Conservation (phyloP, 2,797 vertebrate species). For the Xiphorhynchus erythropygius region DNA sequence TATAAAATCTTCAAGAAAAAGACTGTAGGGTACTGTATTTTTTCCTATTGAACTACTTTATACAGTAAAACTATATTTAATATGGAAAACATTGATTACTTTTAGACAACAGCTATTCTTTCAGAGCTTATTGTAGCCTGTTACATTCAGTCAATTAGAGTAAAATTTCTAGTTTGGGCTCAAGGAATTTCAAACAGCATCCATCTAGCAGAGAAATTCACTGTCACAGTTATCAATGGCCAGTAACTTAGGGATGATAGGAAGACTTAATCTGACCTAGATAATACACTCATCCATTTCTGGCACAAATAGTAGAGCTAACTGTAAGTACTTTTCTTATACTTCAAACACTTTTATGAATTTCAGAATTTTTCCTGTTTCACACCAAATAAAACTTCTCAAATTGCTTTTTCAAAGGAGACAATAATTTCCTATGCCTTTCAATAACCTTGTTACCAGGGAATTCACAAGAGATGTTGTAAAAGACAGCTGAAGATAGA, state of each 20-base stretch:
- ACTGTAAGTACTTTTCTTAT: neutral
- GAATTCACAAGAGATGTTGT: neutral
- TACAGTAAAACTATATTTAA: neutral
- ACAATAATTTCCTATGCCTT: neutral
- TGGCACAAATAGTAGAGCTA: neutral
- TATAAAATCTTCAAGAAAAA: neutral
- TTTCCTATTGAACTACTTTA: neutral
- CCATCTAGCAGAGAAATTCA: neutral
- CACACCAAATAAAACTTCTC: neutral
- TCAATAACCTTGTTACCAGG: neutral
- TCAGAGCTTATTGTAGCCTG: neutral
- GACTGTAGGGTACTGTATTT: neutral
- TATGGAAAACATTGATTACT: neutral
- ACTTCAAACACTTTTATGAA: neutral
- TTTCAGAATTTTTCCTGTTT: neutral
- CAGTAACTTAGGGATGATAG: neutral
- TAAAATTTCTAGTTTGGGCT: neutral
- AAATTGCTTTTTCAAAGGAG: neutral
- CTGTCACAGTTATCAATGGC: neutral
- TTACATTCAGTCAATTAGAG: neutral
- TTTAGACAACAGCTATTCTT: neutral
- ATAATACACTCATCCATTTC: neutral
- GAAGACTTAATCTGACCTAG: neutral
- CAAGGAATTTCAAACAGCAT: neutral
- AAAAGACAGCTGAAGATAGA: neutral